Evolutionary conservation across 2,888 invertebrate genomes (phyloP), one percentile per base, ranked within the genome.

Genomic region (Hemicrepidius hirtus): DNA sequence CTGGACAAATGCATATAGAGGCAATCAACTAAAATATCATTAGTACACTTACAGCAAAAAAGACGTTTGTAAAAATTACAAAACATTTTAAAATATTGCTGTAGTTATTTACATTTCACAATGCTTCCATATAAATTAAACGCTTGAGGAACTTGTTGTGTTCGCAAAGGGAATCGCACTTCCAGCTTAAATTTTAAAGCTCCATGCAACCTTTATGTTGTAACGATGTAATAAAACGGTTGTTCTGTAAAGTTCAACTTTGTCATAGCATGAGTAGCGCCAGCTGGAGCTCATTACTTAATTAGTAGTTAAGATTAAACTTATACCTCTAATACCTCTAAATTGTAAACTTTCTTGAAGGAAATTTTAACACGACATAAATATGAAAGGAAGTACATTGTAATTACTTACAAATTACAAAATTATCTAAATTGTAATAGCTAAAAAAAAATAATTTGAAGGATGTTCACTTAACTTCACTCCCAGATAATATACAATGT

Each of bases 231-330:
- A 64, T 64, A 64, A 50, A 49, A 64, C 21, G 50, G 50, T 35
- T 64, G 64, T 24, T 49, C 44, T 9, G 37, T n/a, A 64, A 64
- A 64, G 50, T 64, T 64, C 35, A 49, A 50, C 50, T 50, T 49
- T 64, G 50, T 49, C 50, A 64, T 64, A 60, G 60, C 57, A 37
- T 64, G 50, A 50, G 50, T 46, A 50, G 50, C 64, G 50, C 64
- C 64, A 64, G 49, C 49, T 64, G 64, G 64, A 44, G 50, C 37
- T 64, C 50, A 64, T 64, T 64, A 64, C 64, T 50, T 64, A 64
- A 64, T 64, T 49, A 64, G 49, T 40, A 64, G 49, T 50, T 64
- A 37, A 64, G 44, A 57, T 57, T 57, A 57, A 57, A 57, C 57
- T 57, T 57, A 57, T 40, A 57, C 37, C 57, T 57, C 57, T 57